Evolutionary conservation across 2,888 invertebrate species (phyloP).

Genomic region (Lepidonotus clava): DNA sequence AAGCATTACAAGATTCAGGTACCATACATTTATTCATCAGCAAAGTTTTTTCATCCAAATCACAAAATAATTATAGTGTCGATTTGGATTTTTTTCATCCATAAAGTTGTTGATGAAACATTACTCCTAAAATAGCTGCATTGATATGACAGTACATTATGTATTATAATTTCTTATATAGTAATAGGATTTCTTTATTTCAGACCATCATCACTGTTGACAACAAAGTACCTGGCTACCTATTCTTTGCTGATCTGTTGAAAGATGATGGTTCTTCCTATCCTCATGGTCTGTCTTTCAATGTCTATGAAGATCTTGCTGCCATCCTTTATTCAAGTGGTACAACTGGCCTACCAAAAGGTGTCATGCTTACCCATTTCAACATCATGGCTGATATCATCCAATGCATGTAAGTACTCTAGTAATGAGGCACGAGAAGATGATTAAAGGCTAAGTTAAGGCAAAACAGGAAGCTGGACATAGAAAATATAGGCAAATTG

Average conservation of each 20-base stretch:
- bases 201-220: not conserved
- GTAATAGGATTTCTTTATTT: not conserved
- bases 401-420: not conserved
- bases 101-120: not conserved
- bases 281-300: not conserved
- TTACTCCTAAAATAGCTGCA: not conserved
- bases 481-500: too few relatives aligned
- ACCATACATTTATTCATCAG: not conserved
- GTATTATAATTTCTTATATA: not conserved
- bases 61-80: not conserved
- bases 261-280: conserved; percentile 25
- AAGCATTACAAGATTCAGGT: not conserved
- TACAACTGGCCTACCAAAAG: conserved; percentile 32
- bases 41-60: not conserved
- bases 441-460: too few relatives aligned
- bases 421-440: too few relatives aligned
- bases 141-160: not conserved
- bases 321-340: conserved; percentile 43
- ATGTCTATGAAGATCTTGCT: conserved; percentile 6
- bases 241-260: not conserved
- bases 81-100: not conserved
- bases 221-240: not conserved
- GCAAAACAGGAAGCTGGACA: too few relatives aligned
- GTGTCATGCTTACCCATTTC: conserved; percentile 28
- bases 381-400: not conserved